These are phyloP conservation scores for Pentalonia nigronervosa DNA, from an alignment of 1,140 invertebrate species.

Conservation along the genomic window DNA sequence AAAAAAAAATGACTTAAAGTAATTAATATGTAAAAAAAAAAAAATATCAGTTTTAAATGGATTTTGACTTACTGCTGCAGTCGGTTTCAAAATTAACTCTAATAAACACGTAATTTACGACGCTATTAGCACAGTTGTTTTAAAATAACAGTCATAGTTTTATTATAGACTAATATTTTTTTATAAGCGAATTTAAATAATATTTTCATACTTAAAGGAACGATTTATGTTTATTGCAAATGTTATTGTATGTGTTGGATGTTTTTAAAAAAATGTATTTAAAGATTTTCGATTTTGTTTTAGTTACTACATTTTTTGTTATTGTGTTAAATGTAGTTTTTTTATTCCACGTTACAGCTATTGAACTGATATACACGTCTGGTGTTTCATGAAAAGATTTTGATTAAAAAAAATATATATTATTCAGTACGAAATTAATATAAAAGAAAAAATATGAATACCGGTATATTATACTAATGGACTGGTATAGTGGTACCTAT, in stretches of 20 bases:
- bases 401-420: not conserved
- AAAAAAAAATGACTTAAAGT: not conserved
- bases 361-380: conserved; percentile 6
- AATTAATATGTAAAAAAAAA: not conserved
- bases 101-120: not conserved
- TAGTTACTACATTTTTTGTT: not conserved
- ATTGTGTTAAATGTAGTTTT: not conserved
- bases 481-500: not conserved
- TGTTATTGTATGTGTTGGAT: not conserved
- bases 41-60: not conserved
- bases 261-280: not conserved
- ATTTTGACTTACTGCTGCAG: not conserved
- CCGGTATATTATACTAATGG: conserved; percentile 1
- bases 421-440: not conserved
- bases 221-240: not conserved
- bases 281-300: not conserved
- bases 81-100: not conserved
- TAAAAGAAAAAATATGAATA: conserved; percentile 25
- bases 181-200: not conserved
- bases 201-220: not conserved
- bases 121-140: not conserved
- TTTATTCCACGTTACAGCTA: not conserved
- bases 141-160: not conserved
- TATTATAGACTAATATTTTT: not conserved
- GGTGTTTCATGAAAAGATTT: too few species aligned